Evolutionary conservation across 2,797 vertebrate genomes (phyloP), one percentile per base, ranked within the genome.

Genomic region (Sphenopsis melanotis): DNA sequence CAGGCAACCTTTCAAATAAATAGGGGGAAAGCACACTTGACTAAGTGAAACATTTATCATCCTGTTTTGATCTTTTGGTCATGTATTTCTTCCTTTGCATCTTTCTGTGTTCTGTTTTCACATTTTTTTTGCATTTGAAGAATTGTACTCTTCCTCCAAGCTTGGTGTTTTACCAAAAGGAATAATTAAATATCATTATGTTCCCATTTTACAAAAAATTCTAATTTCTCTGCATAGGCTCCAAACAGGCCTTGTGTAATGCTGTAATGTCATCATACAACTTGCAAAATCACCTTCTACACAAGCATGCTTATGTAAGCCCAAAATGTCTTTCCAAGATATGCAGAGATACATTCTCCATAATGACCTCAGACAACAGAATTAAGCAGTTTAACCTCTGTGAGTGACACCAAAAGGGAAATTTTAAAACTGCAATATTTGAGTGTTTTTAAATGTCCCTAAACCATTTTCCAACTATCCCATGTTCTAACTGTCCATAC

Each of bases 351-450:
- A 27, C 12, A 47, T 50, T 78, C 47, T 88, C 36, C 64, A 49
- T 65, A 83, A 92, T 23, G 12, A 87, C 26, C 41, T 83, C 79
- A 60, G 61, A 92, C 15, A 71, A 55, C 5, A 80, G 32, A 60
- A 89, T 81, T 76, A 76, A 61, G 27, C 34, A 52, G 9, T 77
- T 71, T 56, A 76, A 66, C n/a, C 32, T 85, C 37, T 76, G 27
- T 37, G 49, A 81, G 44, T 75, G 29, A 14, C 53, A 64, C 15
- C 41, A 39, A 49, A 64, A 92, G 12, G 14, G 12, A 89, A 83
- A 78, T 29, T 80, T 91, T 83, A 57, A 92, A 87, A 77, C 18
- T 32, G 29, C 44, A 81, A 82, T 83, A 41, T 83, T 86, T 88
- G 83, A 86, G 10, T 50, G 47, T 56, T 44, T 88, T 86, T 66